Percentiles rank a stretch among this genome's conserved stretches.
These are phyloP conservation scores for Beroe forskalii DNA, from an alignment of 37 sponge, comb jelly and placozoan genomes.

Conservation along the genomic window DNA sequence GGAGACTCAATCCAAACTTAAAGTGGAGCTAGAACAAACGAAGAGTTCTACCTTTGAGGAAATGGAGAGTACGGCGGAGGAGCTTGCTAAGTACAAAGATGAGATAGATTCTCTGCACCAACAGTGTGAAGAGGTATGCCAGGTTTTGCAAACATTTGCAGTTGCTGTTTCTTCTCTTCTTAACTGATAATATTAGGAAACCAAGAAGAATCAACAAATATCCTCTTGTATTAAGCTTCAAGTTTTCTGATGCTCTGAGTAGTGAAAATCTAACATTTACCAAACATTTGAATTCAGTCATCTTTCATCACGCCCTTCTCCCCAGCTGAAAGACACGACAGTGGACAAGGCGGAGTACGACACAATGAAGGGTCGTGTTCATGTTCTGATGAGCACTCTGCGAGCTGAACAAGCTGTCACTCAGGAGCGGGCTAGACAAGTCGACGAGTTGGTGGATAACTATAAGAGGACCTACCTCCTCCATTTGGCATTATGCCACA, in stretches of 20 bases:
- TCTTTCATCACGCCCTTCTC: no score
- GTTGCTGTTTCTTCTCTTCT: no score
- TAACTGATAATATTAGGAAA: no score
- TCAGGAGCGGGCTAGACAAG: constrained; percentile 30
- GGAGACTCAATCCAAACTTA: neutral
- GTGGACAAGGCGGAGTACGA: constrained; percentile 14
- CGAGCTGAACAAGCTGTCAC: constrained; percentile 39
- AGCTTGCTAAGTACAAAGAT: neutral
- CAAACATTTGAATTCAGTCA: no score
- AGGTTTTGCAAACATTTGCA: no score
- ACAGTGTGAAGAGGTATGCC: neutral
- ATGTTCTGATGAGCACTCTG: neutral
- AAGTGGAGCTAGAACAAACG: neutral
- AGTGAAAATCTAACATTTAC: no score
- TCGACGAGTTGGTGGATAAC: neutral
- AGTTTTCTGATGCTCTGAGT: no score
- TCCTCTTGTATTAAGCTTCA: no score
- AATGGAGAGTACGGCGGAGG: neutral
- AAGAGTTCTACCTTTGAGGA: neutral
- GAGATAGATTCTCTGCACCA: neutral
- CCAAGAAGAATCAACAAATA: no score
- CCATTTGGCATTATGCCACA: no score
- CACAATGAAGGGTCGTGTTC: neutral
- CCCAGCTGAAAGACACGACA: neutral
- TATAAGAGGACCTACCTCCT: no score